Evolutionary conservation across 2,888 invertebrate species (phyloP).

Genomic region (Hermaeophaga mercurialis): DNA sequence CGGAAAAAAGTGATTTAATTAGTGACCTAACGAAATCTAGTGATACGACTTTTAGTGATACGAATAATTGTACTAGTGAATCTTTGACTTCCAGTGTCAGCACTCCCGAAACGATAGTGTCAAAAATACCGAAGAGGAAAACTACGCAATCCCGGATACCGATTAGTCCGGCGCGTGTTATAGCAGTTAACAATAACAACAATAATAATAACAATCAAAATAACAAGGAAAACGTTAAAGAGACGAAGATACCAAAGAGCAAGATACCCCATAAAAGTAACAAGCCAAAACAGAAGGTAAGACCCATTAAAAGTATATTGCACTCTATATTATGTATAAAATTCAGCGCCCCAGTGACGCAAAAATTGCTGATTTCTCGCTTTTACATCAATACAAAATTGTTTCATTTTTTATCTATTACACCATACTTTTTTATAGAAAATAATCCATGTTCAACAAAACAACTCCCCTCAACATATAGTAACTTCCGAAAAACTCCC

Average conservation of each 20-base stretch:
- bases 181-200: conserved; percentile 35
- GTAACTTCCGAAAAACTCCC: conserved; percentile 55
- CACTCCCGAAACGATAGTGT: conserved; percentile 73
- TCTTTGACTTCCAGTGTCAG: conserved; percentile 70
- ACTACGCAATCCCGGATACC: conserved; percentile 47
- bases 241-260: conserved; percentile 61
- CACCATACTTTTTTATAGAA: conserved; percentile 42
- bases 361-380: too few relatives aligned
- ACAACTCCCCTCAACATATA: conserved; percentile 46
- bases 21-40: conserved; percentile 49
- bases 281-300: conserved; percentile 56
- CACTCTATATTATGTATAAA: too few relatives aligned
- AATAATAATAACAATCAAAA: conserved; percentile 41
- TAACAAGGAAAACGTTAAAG: conserved; percentile 47
- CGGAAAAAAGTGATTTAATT: conserved; percentile 40
- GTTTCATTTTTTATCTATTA: too few relatives aligned
- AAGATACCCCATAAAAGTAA: conserved; percentile 61
- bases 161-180: conserved; percentile 49
- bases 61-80: conserved; percentile 65
- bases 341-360: too few relatives aligned
- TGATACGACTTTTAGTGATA: conserved; percentile 51
- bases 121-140: conserved; percentile 61
- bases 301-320: too few relatives aligned
- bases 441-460: conserved; percentile 43
- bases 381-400: too few relatives aligned